Conservation (phyloP, 2,113 vertebrate species). For the Oreochromis spilurus region DNA sequence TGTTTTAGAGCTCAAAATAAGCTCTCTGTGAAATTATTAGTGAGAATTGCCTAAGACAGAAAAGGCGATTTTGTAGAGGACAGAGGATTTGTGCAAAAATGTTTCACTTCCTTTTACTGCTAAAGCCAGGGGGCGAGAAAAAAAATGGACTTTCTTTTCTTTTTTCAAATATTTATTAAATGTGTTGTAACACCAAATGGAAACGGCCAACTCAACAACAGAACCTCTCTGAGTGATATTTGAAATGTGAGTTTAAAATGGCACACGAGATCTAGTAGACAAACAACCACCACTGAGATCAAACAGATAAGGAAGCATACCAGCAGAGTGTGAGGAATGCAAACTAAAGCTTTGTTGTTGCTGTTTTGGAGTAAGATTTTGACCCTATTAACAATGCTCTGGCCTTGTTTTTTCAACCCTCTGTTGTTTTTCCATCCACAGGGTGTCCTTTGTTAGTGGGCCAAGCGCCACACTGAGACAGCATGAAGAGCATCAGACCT, state of each 20-base stretch:
- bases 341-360: constrained; percentile 46
- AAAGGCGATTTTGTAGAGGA: background rate
- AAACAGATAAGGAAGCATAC: constrained; percentile 11
- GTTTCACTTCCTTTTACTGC: background rate
- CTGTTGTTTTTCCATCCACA: constrained; percentile 57
- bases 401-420: constrained; percentile 27
- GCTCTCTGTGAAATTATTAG: background rate
- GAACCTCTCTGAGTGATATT: background rate
- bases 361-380: constrained; percentile 29
- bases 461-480: constrained; percentile 47
- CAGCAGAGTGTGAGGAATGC: constrained; percentile 34
- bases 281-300: constrained; percentile 17
- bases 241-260: background rate
- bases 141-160: background rate
- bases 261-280: background rate
- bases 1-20: constrained; percentile 5
- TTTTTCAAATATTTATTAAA: background rate
- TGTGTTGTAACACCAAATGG: background rate
- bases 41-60: background rate
- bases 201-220: background rate
- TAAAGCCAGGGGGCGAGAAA: background rate
- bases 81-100: background rate
- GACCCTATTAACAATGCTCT: constrained; percentile 52
- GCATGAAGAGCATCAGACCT: constrained; percentile 22
- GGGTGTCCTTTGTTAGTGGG: constrained; percentile 60